Percentiles rank a stretch among this genome's conserved stretches.
Evolutionary conservation across 2,797 vertebrate species (phyloP).

Genomic region (Catamblyrhynchus diadema): DNA sequence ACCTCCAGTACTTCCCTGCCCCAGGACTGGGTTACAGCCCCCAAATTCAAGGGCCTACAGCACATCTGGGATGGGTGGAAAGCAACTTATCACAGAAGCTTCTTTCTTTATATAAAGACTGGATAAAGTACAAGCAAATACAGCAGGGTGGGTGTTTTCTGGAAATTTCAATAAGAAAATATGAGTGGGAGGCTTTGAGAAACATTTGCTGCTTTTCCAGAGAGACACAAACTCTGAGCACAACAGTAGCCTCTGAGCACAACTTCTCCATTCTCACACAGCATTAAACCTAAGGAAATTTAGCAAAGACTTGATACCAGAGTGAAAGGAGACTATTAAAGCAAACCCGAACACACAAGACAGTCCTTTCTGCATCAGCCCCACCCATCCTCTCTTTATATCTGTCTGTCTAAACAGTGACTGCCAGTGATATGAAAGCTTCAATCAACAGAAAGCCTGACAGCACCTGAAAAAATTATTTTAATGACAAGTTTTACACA

Average conservation of each 20-base stretch:
- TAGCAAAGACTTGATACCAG: neutral
- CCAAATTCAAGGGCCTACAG: accelerated
- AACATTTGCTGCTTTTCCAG: neutral
- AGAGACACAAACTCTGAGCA: neutral
- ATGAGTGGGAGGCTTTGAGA: neutral
- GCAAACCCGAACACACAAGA: neutral
- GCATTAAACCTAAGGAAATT: neutral
- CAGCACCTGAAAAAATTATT: neutral
- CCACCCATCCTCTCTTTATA: neutral
- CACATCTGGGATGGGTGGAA: neutral
- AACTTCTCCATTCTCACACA: neutral
- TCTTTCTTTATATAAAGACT: neutral
- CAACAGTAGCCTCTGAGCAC: neutral
- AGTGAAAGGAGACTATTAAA: neutral
- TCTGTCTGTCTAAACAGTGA: neutral
- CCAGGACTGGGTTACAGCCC: neutral
- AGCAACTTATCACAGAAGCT: neutral
- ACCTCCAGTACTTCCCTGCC: accelerated
- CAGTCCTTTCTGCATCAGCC: neutral
- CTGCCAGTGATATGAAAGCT: neutral
- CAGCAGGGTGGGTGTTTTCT: neutral
- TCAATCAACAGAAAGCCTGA: neutral
- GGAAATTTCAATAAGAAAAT: neutral
- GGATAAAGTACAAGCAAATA: neutral
- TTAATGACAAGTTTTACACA: neutral